Conservation (phyloP, 2,113 vertebrate genomes). For the Agelaius tricolor region DNA sequence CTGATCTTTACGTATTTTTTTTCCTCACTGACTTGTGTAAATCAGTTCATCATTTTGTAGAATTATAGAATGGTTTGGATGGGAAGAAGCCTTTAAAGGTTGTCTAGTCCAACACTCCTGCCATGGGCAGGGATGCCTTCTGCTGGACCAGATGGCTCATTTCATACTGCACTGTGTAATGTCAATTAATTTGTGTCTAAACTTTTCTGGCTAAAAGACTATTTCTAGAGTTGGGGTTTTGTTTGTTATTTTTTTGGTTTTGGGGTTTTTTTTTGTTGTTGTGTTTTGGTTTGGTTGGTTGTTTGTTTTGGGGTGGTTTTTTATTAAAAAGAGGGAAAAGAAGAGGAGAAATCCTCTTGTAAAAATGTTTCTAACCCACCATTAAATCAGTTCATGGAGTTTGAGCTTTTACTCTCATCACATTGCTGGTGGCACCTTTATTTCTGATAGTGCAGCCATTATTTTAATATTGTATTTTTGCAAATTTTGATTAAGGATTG, state of each 20-base stretch:
- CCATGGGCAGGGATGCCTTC: not conserved
- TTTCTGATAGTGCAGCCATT: not conserved
- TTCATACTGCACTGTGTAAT: not conserved
- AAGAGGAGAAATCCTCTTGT: not conserved
- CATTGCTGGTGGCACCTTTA: not conserved
- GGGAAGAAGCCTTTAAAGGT: not conserved
- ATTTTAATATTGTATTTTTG: not conserved
- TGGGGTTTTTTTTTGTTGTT: not conserved
- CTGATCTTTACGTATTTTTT: not conserved
- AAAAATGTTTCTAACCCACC: not conserved
- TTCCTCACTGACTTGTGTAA: not conserved
- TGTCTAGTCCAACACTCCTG: not conserved
- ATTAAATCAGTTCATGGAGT: not conserved
- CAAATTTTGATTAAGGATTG: not conserved
- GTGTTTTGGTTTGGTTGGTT: not conserved
- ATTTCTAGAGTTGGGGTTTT: not conserved
- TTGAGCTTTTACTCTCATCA: not conserved
- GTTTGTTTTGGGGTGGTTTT: not conserved
- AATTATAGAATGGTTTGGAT: not conserved
- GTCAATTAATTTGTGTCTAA: not conserved
- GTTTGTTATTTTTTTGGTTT: not conserved
- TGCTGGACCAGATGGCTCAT: not conserved
- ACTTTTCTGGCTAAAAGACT: not conserved
- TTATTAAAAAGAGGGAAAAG: not conserved
- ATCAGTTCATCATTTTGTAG: not conserved